Percentiles rank a stretch among this genome's conserved stretches.
phyloP scores from a whole-genome alignment of 2,888 invertebrate species.

The Blastobasis lacticolella region DNA sequence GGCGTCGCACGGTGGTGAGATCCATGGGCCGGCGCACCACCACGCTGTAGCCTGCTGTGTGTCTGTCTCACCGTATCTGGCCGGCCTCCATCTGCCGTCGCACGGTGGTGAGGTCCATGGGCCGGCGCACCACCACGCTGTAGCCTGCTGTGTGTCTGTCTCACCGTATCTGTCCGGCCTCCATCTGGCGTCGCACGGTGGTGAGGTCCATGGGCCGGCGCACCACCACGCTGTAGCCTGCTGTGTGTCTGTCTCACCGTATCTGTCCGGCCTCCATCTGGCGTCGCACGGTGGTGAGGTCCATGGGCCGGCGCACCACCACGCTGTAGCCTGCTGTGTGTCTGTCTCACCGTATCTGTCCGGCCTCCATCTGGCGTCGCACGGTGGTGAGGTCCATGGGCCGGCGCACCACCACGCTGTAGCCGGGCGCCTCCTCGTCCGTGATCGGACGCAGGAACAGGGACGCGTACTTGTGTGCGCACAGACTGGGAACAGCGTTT shows the following conservation, averaged over 20 bases:
- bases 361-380: conserved; percentile 90
- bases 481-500: conserved; percentile 52
- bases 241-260: conserved; percentile 29
- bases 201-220: conserved; percentile 91
- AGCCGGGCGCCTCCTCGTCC: conserved; percentile 91
- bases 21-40: conserved; percentile 91
- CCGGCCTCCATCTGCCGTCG: conserved; percentile 92
- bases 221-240: conserved; percentile 60
- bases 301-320: conserved; percentile 89
- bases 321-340: too few species aligned
- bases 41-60: not conserved
- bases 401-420: conserved; percentile 83
- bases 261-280: conserved; percentile 91
- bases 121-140: conserved; percentile 78
- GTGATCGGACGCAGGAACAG: conserved; percentile 90
- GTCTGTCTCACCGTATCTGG: conserved; percentile 62
- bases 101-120: conserved; percentile 91
- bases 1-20: conserved; percentile 86
- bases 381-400: conserved; percentile 93
- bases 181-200: conserved; percentile 90
- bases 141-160: too few species aligned
- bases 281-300: conserved; percentile 86
- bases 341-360: conserved; percentile 78
- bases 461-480: conserved; percentile 90
- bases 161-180: conserved; percentile 81